phyloP scores from a whole-genome alignment of 2,888 invertebrate species.

The Amblyjoppa fuscipennis region DNA sequence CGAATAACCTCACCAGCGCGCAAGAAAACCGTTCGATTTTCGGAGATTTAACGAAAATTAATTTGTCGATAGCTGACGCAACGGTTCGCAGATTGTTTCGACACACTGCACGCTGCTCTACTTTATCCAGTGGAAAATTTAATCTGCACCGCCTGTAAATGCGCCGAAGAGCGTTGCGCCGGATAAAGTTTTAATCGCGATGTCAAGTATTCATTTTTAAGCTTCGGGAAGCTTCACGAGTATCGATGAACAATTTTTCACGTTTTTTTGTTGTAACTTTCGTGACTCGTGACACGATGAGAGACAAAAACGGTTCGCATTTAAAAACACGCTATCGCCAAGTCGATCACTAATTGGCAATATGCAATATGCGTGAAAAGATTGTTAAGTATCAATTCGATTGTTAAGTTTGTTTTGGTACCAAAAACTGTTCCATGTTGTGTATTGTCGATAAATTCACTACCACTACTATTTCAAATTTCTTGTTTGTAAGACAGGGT shows the following conservation, averaged over 20 bases:
- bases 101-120: background rate
- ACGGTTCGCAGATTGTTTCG: slow-evolving; percentile 18
- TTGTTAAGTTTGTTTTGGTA: no score
- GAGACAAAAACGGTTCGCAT: background rate
- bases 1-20: slow-evolving; percentile 15
- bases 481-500: no score
- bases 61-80: slow-evolving; percentile 29
- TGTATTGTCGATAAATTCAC: no score
- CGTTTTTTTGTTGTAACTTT: background rate
- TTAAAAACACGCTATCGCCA: no score
- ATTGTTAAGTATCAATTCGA: no score
- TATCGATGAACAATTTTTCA: background rate
- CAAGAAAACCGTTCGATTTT: slow-evolving; percentile 9
- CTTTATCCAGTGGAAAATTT: background rate
- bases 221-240: background rate
- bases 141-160: background rate
- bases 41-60: slow-evolving; percentile 17
- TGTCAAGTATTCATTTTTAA: background rate
- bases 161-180: background rate
- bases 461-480: no score
- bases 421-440: no score
- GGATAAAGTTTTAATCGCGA: background rate
- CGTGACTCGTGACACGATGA: no score
- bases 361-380: no score
- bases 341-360: no score